Conservation (phyloP, 2,888 invertebrate species). For the Dorcus hopei region DNA sequence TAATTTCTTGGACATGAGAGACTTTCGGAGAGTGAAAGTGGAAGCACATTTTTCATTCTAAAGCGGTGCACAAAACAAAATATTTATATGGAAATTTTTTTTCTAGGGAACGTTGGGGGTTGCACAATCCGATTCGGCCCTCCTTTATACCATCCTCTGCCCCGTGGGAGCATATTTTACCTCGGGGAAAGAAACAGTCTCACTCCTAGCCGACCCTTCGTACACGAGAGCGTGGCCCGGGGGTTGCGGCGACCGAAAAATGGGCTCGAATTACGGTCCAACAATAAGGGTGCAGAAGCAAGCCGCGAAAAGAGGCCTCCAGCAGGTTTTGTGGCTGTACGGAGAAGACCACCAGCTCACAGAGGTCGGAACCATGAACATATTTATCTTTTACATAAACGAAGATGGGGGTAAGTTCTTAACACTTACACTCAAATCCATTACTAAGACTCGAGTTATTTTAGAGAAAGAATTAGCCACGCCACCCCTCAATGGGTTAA, state of each 20-base stretch:
- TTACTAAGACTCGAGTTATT: constrained; percentile 7
- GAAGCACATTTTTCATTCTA: too few relatives aligned
- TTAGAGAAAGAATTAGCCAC: constrained; percentile 88
- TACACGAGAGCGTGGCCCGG: constrained; percentile 88
- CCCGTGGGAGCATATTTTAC: constrained; percentile 94
- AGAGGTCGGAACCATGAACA: constrained; percentile 98
- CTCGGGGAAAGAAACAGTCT: constrained; percentile 59
- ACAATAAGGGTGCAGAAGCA: constrained; percentile 81
- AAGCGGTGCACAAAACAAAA: too few relatives aligned
- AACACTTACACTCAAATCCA: constrained; percentile 6
- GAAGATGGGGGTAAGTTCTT: constrained; percentile 76
- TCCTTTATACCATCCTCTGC: constrained; percentile 86
- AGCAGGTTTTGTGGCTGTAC: constrained; percentile 95
- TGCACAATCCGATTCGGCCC: constrained; percentile 78
- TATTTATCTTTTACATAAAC: constrained; percentile 85
- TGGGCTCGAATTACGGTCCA: constrained; percentile 92
- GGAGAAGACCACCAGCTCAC: constrained; percentile 91
- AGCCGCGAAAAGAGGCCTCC: constrained; percentile 72
- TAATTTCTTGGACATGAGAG: too few relatives aligned
- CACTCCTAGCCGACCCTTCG: constrained; percentile 87
- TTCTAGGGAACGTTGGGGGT: constrained; percentile 89
- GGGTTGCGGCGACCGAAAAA: constrained; percentile 91
- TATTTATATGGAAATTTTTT: too few relatives aligned
- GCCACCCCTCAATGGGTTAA: constrained; percentile 89
- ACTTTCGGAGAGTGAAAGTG: too few relatives aligned